These are phyloP conservation scores for Notoglanidium macrostoma DNA, from an alignment of 2,797 vertebrate genomes.

Conservation along the genomic window DNA sequence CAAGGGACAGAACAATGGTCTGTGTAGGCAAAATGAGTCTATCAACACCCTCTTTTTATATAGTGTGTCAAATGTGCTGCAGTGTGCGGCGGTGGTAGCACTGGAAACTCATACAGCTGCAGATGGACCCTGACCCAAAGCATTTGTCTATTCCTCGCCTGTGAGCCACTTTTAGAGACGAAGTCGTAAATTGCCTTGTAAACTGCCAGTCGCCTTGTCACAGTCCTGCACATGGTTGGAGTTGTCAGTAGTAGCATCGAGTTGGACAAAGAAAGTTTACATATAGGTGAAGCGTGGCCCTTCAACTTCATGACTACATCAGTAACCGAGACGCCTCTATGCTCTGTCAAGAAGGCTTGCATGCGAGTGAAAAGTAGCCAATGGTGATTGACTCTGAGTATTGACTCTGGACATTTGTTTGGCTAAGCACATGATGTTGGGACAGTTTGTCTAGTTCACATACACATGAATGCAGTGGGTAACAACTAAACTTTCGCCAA, in stretches of 20 bases:
- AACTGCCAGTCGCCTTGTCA: not conserved
- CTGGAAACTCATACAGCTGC: not conserved
- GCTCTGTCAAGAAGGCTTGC: not conserved
- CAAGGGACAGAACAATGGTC: constrained; percentile 6
- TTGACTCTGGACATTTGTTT: not conserved
- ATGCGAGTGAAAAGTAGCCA: not conserved
- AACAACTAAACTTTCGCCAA: not conserved
- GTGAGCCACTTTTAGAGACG: not conserved
- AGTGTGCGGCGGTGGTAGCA: not conserved
- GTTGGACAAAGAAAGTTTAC: not conserved
- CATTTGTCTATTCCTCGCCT: not conserved
- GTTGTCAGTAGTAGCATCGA: not conserved
- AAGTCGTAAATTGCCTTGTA: not conserved
- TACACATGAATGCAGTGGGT: not conserved
- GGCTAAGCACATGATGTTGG: constrained; percentile 8
- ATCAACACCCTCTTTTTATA: not conserved
- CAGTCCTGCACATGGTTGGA: too few species aligned
- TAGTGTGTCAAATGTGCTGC: not conserved
- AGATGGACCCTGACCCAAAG: not conserved
- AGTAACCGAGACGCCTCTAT: not conserved
- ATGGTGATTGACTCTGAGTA: not conserved
- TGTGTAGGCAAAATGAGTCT: not conserved
- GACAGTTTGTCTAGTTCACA: not conserved
- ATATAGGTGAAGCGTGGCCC: not conserved
- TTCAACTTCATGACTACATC: not conserved